phyloP scores from a whole-genome alignment of 2,113 vertebrate genomes.

The Scomber japonicus region DNA sequence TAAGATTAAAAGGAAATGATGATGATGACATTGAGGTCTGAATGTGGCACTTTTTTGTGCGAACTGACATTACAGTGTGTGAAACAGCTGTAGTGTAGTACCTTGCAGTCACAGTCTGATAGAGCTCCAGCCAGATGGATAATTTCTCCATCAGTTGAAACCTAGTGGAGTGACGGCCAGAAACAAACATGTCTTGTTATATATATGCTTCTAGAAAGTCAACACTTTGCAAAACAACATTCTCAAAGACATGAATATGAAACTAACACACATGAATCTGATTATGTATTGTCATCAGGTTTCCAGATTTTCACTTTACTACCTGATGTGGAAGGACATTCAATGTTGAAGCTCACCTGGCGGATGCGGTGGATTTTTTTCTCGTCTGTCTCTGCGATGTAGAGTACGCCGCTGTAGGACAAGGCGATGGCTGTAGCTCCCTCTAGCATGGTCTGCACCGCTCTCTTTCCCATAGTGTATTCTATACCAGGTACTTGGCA shows the following conservation, averaged over 20 bases:
- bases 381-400: conserved; percentile 96
- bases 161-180: conserved; percentile 72
- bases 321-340: too few species aligned
- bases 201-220: too few species aligned
- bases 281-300: too few species aligned
- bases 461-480: conserved; percentile 91
- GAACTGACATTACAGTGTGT: background rate
- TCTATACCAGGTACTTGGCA: conserved; percentile 97
- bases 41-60: background rate
- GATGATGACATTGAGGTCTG: background rate
- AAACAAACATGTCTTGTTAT: background rate
- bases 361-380: conserved; percentile 97
- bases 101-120: conserved; percentile 97
- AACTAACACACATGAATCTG: too few species aligned
- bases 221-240: too few species aligned
- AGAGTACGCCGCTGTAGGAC: conserved; percentile 96
- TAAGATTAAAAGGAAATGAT: background rate
- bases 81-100: conserved; percentile 25
- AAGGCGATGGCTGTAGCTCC: conserved; percentile 94
- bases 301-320: too few species aligned
- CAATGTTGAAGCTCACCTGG: conserved; percentile 82
- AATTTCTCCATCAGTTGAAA: conserved; percentile 97
- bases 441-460: conserved; percentile 95
- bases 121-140: conserved; percentile 93
- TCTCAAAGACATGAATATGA: too few species aligned